These are phyloP conservation scores for Emys orbicularis DNA, from an alignment of 2,797 vertebrate genomes.

Conservation along the genomic window DNA sequence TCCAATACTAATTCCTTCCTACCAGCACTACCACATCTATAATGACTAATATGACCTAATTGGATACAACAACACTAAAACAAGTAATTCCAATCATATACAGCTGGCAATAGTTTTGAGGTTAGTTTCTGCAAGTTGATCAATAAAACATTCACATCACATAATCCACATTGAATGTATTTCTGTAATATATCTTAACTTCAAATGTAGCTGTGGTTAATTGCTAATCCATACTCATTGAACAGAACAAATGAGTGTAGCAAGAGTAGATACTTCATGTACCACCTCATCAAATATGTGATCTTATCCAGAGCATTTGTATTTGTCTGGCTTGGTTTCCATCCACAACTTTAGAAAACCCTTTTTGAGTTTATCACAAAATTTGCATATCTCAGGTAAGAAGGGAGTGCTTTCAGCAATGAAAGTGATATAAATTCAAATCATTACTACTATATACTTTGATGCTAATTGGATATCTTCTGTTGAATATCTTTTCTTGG, in stretches of 20 bases:
- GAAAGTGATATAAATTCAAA: neutral
- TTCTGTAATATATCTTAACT: slow-evolving; percentile 72
- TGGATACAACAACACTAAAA: slow-evolving; percentile 33
- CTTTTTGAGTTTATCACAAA: slow-evolving; percentile 22
- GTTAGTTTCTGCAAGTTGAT: slow-evolving; percentile 66
- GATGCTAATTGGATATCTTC: slow-evolving; percentile 37
- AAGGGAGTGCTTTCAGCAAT: slow-evolving; percentile 37
- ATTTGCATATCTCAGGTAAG: slow-evolving; percentile 34
- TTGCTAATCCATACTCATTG: slow-evolving; percentile 80
- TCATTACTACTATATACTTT: slow-evolving; percentile 10
- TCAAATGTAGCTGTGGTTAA: slow-evolving; percentile 72
- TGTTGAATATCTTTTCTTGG: slow-evolving; percentile 21
- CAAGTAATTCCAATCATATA: slow-evolving; percentile 34
- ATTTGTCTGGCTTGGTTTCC: slow-evolving; percentile 24
- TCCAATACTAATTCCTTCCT: slow-evolving; percentile 68
- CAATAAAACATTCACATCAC: slow-evolving; percentile 65
- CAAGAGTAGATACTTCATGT: slow-evolving; percentile 50
- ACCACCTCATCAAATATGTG: slow-evolving; percentile 36
- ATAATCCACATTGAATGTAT: slow-evolving; percentile 68
- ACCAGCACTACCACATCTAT: slow-evolving; percentile 24
- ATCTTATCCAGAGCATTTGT: slow-evolving; percentile 36
- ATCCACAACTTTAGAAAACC: slow-evolving; percentile 10
- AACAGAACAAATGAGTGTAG: slow-evolving; percentile 73
- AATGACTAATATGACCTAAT: slow-evolving; percentile 23
- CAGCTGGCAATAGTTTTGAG: slow-evolving; percentile 53